Evolutionary conservation across 2,888 invertebrate species (phyloP).

Genomic region (Drosophila limbata): DNA sequence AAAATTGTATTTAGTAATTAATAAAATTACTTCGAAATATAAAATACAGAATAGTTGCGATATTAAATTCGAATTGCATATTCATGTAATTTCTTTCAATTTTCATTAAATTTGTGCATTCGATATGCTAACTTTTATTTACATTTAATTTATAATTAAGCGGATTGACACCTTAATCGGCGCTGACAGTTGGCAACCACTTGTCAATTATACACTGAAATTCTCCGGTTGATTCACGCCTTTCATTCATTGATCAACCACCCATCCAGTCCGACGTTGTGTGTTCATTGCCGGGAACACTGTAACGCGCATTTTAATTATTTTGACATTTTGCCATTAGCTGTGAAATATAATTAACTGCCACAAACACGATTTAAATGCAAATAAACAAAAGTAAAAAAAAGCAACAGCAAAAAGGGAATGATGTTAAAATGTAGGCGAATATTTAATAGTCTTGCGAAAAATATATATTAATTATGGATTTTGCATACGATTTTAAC

Average conservation of each 20-base stretch:
- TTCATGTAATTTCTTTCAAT: not conserved
- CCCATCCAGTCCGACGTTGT: not conserved
- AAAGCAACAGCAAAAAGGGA: constrained; percentile 15
- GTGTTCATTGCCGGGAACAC: not conserved
- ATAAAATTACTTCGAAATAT: no score
- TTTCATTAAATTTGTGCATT: not conserved
- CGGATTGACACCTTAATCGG: constrained; percentile 69
- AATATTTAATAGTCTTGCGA: constrained; percentile 2
- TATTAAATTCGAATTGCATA: not conserved
- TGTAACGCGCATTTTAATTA: constrained; percentile 69
- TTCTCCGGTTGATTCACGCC: constrained; percentile 28
- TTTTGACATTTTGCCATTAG: constrained; percentile 80
- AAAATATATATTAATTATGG: not conserved
- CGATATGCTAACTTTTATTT: constrained; percentile 15
- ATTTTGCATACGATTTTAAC: no score
- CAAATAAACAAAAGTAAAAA: constrained; percentile 57
- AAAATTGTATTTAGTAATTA: no score
- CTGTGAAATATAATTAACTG: constrained; percentile 78
- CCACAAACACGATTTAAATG: constrained; percentile 71
- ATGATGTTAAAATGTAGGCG: not conserved
- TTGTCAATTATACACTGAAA: constrained; percentile 61
- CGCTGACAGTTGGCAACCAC: constrained; percentile 72
- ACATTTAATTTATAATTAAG: constrained; percentile 67
- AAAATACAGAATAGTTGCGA: not conserved
- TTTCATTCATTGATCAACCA: not conserved